phyloP scores from a whole-genome alignment of 2,888 invertebrate genomes.

The Pilophorus perplexus region DNA sequence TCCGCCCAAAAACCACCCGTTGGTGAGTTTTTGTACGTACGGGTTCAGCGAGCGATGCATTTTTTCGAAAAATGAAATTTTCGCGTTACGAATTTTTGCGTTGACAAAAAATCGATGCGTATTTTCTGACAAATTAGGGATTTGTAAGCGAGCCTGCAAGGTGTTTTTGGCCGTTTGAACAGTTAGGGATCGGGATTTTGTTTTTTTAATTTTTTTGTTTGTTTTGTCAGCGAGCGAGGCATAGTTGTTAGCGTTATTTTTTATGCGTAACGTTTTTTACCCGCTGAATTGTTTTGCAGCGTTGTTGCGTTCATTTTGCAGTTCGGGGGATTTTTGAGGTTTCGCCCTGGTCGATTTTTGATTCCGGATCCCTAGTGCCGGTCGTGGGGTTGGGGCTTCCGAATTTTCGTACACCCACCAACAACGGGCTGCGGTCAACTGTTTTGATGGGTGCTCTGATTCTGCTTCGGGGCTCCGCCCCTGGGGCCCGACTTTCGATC shows the following conservation, averaged over 20 bases:
- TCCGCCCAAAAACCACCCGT: slow-evolving; percentile 24
- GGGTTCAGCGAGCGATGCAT: slow-evolving; percentile 17
- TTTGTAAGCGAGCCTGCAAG: slow-evolving; percentile 18
- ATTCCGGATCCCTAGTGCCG: not conserved
- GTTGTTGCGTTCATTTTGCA: not conserved
- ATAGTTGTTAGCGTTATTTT: not conserved
- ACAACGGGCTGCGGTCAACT: not conserved
- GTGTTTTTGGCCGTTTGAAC: not conserved
- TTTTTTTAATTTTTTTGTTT: slow-evolving; percentile 3
- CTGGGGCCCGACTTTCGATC: no score
- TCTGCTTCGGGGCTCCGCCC: no score
- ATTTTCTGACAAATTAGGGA: not conserved
- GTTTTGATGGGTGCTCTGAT: no score
- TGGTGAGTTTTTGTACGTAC: slow-evolving; percentile 13
- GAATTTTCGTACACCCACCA: not conserved
- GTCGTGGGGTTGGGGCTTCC: not conserved
- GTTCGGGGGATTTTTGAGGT: not conserved
- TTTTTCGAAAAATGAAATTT: not conserved
- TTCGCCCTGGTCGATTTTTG: not conserved
- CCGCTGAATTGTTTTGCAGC: not conserved
- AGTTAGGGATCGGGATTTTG: not conserved
- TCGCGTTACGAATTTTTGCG: slow-evolving; percentile 6
- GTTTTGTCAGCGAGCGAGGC: slow-evolving; percentile 24
- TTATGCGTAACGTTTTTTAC: not conserved
- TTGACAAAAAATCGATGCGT: not conserved